phyloP scores from a whole-genome alignment of 2,113 vertebrate species.

The Oenanthe melanoleuca region DNA sequence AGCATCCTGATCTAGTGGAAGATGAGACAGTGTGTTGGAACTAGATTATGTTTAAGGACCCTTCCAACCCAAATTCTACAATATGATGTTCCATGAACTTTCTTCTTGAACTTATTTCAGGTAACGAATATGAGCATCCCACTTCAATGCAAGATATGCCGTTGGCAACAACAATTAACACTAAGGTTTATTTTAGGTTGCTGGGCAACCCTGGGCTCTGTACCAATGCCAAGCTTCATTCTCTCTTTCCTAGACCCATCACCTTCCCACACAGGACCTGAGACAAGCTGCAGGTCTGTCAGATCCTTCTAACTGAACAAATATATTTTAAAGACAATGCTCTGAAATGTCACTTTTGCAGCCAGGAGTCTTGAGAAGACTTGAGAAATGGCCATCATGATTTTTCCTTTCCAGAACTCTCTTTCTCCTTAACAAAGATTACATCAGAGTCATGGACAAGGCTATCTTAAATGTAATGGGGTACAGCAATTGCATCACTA shows the following conservation, averaged over 20 bases:
- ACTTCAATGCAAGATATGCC: not conserved
- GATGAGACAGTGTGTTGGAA: not conserved
- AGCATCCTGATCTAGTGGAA: not conserved
- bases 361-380: not conserved
- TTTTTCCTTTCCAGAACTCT: not conserved
- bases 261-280: not conserved
- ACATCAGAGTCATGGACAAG: not conserved
- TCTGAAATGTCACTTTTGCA: not conserved
- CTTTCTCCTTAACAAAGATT: not conserved
- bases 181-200: not conserved
- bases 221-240: not conserved
- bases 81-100: not conserved
- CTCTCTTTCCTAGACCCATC: not conserved
- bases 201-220: not conserved
- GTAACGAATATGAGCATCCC: not conserved
- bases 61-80: not conserved
- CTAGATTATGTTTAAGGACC: not conserved
- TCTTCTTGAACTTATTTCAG: not conserved
- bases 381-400: not conserved
- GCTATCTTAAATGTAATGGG: not conserved
- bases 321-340: not conserved
- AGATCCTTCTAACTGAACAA: not conserved
- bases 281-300: not conserved
- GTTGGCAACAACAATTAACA: not conserved
- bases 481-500: not conserved